A percentile compares a stretch with the other conserved stretches of the same genome.
These are phyloP conservation scores for Chrysaora quinquecirrha DNA, from an alignment of 30 jellyfish, hydroid and myxozoan genomes.

Conservation along the genomic window DNA sequence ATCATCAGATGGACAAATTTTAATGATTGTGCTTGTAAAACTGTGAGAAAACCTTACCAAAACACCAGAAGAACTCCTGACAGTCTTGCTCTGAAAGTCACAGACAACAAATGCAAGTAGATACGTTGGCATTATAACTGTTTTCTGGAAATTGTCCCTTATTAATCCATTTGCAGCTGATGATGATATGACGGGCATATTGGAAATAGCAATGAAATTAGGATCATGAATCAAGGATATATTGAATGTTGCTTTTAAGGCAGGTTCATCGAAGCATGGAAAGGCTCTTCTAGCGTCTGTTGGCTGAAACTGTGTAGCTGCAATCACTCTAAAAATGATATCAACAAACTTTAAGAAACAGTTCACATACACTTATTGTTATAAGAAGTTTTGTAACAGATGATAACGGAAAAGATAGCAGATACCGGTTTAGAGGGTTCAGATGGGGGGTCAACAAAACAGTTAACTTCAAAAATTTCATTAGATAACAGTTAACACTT, in stretches of 20 bases:
- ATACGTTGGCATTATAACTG: slow-evolving; percentile 88
- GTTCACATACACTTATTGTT: too few relatives aligned
- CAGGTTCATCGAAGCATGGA: slow-evolving; percentile 98
- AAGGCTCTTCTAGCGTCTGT: slow-evolving; percentile 92
- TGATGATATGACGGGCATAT: slow-evolving; percentile 81
- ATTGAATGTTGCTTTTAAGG: slow-evolving; percentile 84
- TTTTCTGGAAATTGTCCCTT: slow-evolving; percentile 60
- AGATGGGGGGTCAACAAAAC: too few relatives aligned
- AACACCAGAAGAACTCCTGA: slow-evolving; percentile 28
- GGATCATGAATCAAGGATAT: slow-evolving; percentile 70
- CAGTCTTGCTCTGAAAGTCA: slow-evolving; percentile 64
- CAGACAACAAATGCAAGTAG: slow-evolving; percentile 86
- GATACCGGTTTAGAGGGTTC: too few relatives aligned
- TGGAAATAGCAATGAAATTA: slow-evolving; percentile 65
- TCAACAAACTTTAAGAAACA: too few relatives aligned
- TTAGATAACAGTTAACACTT: too few relatives aligned
- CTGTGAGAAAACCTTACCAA: slow-evolving; percentile 22
- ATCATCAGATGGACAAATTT: too few relatives aligned
- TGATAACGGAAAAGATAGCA: slow-evolving; percentile 18
- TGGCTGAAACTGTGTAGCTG: slow-evolving; percentile 97
- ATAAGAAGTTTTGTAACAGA: too few relatives aligned
- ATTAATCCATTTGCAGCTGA: slow-evolving; percentile 18
- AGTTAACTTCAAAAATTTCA: too few relatives aligned
- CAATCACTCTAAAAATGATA: slow-evolving; percentile 52
- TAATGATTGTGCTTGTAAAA: too few relatives aligned